Evolutionary conservation across 2,113 vertebrate genomes (phyloP).

Genomic region (Vireo altiloquus): DNA sequence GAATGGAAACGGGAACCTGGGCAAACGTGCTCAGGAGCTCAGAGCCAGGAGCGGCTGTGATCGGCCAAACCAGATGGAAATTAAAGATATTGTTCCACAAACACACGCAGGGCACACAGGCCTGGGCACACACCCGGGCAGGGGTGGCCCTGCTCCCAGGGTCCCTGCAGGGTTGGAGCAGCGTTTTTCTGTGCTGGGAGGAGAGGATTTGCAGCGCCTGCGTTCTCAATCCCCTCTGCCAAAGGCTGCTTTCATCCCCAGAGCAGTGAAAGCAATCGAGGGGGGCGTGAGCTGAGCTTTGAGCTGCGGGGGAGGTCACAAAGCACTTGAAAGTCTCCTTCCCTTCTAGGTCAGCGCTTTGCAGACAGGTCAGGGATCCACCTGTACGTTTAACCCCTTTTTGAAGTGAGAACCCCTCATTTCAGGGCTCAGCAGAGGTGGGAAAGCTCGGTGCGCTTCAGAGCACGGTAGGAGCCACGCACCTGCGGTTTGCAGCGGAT

Average conservation of each 20-base stretch:
- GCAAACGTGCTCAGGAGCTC: not conserved
- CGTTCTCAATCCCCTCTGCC: not conserved
- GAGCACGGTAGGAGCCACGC: not conserved
- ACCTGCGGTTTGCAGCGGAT: accelerated
- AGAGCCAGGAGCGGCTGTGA: constrained; percentile 33
- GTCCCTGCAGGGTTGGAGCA: not conserved
- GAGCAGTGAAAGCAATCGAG: not conserved
- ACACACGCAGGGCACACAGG: not conserved
- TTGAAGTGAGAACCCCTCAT: not conserved
- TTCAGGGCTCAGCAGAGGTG: not conserved
- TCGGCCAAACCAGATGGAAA: constrained; percentile 52
- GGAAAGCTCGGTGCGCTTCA: not conserved
- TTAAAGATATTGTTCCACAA: constrained; percentile 3
- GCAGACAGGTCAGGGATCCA: not conserved
- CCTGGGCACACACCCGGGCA: not conserved
- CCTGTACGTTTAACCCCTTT: not conserved
- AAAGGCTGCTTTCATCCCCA: not conserved
- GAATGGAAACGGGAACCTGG: not conserved
- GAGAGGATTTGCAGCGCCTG: not conserved
- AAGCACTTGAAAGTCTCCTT: not conserved
- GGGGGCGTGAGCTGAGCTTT: not conserved
- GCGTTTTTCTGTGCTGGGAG: accelerated
- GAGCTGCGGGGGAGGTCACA: not conserved
- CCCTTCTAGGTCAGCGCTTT: not conserved
- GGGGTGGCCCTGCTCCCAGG: not conserved